phyloP scores from a whole-genome alignment of 2,888 invertebrate species.

The Trissolcus brochymenae region DNA sequence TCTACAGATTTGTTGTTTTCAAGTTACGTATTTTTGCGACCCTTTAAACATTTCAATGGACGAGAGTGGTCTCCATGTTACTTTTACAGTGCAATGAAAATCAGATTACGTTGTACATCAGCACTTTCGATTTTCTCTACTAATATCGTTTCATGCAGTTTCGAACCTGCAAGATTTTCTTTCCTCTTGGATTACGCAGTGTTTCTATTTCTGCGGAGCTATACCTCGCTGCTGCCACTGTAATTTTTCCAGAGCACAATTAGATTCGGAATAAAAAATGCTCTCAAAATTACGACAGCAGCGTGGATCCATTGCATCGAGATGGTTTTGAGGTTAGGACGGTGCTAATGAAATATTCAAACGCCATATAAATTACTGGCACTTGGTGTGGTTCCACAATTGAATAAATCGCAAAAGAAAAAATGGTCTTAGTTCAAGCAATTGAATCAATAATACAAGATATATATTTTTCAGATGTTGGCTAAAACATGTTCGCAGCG shows the following conservation, averaged over 20 bases:
- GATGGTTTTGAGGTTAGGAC: slow-evolving; percentile 3
- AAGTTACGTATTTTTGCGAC: not conserved
- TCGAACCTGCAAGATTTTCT: slow-evolving; percentile 28
- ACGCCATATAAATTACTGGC: not conserved
- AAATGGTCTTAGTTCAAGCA: too few relatives aligned
- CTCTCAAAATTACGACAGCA: slow-evolving; percentile 12
- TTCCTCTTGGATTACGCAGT: slow-evolving; percentile 21
- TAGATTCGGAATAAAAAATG: slow-evolving; percentile 26
- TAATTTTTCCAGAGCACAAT: slow-evolving; percentile 7
- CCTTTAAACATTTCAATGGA: not conserved
- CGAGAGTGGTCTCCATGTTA: not conserved
- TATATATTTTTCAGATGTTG: too few relatives aligned
- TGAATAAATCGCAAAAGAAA: too few relatives aligned
- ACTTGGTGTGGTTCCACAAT: too few relatives aligned
- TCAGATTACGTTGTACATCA: slow-evolving; percentile 32
- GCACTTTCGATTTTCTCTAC: slow-evolving; percentile 28
- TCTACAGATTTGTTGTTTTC: too few relatives aligned
- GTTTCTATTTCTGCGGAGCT: slow-evolving; percentile 8
- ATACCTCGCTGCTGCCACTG: slow-evolving; percentile 4
- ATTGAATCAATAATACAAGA: too few relatives aligned
- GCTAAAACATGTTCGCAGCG: too few relatives aligned
- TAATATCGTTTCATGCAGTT: slow-evolving; percentile 36
- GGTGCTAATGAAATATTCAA: slow-evolving; percentile 19
- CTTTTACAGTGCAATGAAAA: slow-evolving; percentile 26
- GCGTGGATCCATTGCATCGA: slow-evolving; percentile 20